Percentiles rank a stretch among this genome's conserved stretches.
Evolutionary conservation across 2,888 invertebrate species (phyloP).

Genomic region (Drosophila falleni): DNA sequence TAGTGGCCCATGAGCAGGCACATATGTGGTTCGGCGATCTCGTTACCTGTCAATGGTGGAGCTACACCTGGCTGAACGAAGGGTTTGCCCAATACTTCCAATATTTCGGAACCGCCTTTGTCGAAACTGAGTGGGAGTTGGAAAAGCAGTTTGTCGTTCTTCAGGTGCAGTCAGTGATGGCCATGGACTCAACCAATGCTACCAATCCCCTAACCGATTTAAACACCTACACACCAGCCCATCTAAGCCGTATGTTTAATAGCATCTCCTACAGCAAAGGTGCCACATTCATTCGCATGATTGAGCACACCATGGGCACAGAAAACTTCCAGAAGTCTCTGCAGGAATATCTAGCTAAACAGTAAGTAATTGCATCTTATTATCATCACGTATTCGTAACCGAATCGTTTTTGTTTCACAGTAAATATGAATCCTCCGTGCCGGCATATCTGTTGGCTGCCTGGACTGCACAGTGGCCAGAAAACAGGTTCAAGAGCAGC

Average conservation of each 20-base stretch:
- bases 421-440: conserved; percentile 79
- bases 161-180: conserved; percentile 89
- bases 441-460: conserved; percentile 86
- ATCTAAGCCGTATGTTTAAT: conserved; percentile 89
- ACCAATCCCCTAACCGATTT: conserved; percentile 88
- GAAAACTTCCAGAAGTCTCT: conserved; percentile 87
- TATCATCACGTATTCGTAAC: not conserved
- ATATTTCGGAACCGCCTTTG: conserved; percentile 87
- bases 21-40: conserved; percentile 90
- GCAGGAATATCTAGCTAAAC: conserved; percentile 86
- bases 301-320: conserved; percentile 88
- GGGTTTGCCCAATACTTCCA: conserved; percentile 91
- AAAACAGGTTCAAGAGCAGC: conserved; percentile 70
- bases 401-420: conserved; percentile 24
- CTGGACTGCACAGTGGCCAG: conserved; percentile 83
- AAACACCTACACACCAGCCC: conserved; percentile 87
- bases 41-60: conserved; percentile 87
- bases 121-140: conserved; percentile 88
- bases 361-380: conserved; percentile 65
- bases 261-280: conserved; percentile 90
- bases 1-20: conserved; percentile 86
- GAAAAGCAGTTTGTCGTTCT: conserved; percentile 90
- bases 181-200: conserved; percentile 87
- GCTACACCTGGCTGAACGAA: conserved; percentile 89
- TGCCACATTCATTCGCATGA: conserved; percentile 89